Evolutionary conservation across 1,140 invertebrate genomes (phyloP).

Genomic region (Lanistes nyassanus): DNA sequence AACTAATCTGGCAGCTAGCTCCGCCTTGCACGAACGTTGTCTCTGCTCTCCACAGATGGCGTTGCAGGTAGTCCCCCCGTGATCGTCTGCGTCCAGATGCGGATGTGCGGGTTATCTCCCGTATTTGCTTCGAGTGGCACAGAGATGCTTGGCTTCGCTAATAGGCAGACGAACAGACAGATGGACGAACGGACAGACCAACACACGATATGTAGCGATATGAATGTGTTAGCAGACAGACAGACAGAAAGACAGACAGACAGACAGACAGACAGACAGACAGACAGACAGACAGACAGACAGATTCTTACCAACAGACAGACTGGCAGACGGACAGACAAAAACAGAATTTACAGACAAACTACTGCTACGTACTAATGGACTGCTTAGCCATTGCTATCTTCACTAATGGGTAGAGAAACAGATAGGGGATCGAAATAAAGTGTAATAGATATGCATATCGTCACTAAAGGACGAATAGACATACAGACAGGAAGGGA

Average conservation of each 20-base stretch:
- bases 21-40: background rate
- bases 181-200: background rate
- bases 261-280: no score
- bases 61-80: no score
- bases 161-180: no score
- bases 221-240: no score
- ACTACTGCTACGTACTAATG: no score
- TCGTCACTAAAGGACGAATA: background rate
- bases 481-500: background rate
- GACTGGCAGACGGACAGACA: background rate
- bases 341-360: no score
- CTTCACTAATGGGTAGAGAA: background rate
- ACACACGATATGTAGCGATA: no score
- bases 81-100: background rate
- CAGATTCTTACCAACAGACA: no score
- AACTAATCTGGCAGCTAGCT: background rate
- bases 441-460: background rate
- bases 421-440: background rate
- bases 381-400: background rate
- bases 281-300: no score
- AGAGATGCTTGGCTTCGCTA: no score
- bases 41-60: background rate
- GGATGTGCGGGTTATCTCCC: background rate
- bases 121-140: background rate
- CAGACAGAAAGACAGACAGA: no score